Conservation (phyloP, 2,797 vertebrate genomes). For the Diplodus puntazzo region DNA sequence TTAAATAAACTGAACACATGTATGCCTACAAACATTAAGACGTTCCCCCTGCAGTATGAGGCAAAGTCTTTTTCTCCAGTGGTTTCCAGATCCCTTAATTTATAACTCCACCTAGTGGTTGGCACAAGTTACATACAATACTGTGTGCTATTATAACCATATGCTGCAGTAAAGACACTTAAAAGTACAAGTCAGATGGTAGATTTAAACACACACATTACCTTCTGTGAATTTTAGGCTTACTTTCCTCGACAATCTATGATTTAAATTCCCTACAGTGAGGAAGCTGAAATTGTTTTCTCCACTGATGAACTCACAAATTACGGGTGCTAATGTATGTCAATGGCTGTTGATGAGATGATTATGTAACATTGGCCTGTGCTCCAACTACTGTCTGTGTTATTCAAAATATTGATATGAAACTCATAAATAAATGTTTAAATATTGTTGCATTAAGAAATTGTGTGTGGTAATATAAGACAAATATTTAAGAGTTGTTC, state of each 20-base stretch:
- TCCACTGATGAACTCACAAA: background rate
- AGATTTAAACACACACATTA: background rate
- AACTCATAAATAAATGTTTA: conserved; percentile 44
- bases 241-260: background rate
- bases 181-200: background rate
- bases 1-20: background rate
- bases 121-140: background rate
- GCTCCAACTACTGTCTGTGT: conserved; percentile 42
- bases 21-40: background rate
- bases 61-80: background rate
- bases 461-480: background rate
- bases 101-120: conserved; percentile 68
- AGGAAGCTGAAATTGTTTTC: background rate
- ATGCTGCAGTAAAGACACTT: too few relatives aligned
- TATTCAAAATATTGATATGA: conserved; percentile 19
- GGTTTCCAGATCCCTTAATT: conserved; percentile 22
- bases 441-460: conserved; percentile 8
- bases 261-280: background rate
- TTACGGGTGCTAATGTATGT: conserved; percentile 16
- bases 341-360: conserved; percentile 4
- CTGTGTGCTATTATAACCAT: background rate
- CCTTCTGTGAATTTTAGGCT: background rate
- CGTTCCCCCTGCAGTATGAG: background rate
- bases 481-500: background rate
- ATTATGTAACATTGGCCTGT: conserved; percentile 35